Evolutionary conservation across 2,113 vertebrate species (phyloP).

Genomic region (Trogon melanurus): DNA sequence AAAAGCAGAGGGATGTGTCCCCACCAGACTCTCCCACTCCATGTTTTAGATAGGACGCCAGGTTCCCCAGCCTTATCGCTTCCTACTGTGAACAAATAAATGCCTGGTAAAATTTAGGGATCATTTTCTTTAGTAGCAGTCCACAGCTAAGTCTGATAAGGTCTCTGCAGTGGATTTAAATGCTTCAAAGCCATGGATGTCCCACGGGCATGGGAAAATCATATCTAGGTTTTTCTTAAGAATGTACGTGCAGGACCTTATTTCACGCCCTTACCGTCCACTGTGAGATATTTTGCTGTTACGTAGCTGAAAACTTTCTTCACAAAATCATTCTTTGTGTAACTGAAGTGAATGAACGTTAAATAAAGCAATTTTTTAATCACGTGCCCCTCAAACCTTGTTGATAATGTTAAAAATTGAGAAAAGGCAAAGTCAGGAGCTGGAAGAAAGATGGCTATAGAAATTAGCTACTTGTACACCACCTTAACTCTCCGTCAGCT

Average conservation of each 20-base stretch:
- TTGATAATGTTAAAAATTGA: not conserved
- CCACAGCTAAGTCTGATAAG: not conserved
- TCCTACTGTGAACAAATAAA: not conserved
- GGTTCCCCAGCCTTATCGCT: not conserved
- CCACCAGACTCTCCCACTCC: not conserved
- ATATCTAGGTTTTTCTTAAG: not conserved
- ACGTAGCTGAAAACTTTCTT: not conserved
- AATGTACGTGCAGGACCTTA: not conserved
- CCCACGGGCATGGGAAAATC: not conserved
- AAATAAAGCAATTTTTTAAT: not conserved
- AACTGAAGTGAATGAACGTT: not conserved
- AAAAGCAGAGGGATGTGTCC: not conserved
- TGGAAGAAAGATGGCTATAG: not conserved
- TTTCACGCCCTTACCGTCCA: not conserved
- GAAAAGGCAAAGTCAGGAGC: not conserved
- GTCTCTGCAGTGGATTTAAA: not conserved
- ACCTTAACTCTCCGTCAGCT: not conserved
- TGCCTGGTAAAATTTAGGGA: not conserved
- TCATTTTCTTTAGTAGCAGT: not conserved
- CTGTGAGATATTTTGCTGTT: not conserved
- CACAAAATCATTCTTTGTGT: not conserved
- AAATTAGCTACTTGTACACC: not conserved
- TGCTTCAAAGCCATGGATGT: not conserved
- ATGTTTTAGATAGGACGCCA: rapidly evolving
- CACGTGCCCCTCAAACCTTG: not conserved